Base-by-base conservation (phyloP, 2,797 vertebrate genomes). In the Notamacropus eugenii region DNA sequence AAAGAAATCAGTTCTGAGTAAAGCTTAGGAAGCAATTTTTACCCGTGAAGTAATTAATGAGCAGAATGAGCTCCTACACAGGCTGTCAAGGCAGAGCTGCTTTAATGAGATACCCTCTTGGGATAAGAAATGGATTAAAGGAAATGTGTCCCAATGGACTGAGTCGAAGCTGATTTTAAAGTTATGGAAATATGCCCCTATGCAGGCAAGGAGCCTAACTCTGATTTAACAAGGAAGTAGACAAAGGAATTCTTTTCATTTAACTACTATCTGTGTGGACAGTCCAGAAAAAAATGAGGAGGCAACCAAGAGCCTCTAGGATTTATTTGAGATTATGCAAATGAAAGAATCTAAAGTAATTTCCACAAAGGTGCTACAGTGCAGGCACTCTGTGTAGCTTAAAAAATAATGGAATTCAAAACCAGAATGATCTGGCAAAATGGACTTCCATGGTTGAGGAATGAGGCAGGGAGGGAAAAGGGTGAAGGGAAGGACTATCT, bases 1-100 rank as follows among this genome's bases (percentile, higher is more conserved):
- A 0, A 3, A 31, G 54, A 94, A 92, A 94, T 31, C 55, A 1
- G 57, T 74, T 97, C 52, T 92, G 95, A 97, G 87, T 96, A 96
- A 97, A 98, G 92, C 95, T 96, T 96, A 92, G 90, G 90, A 97
- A 97, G 96, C 94, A 95, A 93, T 97, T 97, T 97, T 95, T 96
- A 95, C n/a, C 92, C 34, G 91, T 93, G 74, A 96, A 96, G 94
- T 96, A 97, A 98, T 98, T 97, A 97, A 97, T 95, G 92, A 97
- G 34, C 97, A 82, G 97, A 96, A 96, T 96, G 59, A 74, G 92
- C 94, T 97, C 93, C 95, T 74, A 87, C 93, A 74, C 93, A 96
- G 95, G 90, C 91, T 95, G 95, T 94, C 96, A 55, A 97, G 94
- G 93, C 87, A 97, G 93, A 97, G 92, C 95, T 59, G 94, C 97